phyloP scores from a whole-genome alignment of 2,797 vertebrate species.

The Sardinella longiceps region DNA sequence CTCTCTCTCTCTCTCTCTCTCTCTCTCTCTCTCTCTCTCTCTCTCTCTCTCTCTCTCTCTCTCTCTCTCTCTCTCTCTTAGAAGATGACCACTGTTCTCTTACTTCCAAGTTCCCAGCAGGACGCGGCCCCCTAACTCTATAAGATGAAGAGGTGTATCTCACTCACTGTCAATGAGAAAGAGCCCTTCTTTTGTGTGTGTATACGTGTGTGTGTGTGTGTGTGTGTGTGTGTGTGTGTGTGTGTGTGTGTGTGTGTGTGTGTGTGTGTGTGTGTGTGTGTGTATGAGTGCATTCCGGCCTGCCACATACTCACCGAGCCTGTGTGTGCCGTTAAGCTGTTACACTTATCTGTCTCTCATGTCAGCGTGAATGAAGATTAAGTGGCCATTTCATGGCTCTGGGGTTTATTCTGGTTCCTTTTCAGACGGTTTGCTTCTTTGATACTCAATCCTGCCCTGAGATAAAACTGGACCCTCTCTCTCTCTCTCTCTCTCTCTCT shows the following conservation, averaged over 20 bases:
- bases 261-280: neutral
- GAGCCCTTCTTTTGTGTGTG: neutral
- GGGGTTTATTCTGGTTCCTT: neutral
- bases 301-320: neutral
- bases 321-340: neutral
- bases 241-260: neutral
- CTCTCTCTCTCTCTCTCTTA: no score
- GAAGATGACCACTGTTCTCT: neutral
- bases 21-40: no score
- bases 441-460: neutral
- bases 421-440: neutral
- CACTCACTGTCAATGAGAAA: no score
- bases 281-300: neutral
- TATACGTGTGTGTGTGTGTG: neutral
- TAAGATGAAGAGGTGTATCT: neutral
- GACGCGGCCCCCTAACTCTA: neutral
- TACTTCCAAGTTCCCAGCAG: neutral
- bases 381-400: neutral
- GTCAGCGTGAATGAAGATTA: constrained; percentile 8
- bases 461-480: neutral
- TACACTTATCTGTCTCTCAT: constrained; percentile 19
- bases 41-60: no score
- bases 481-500: no score
- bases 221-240: neutral
- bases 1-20: neutral